Base-by-base conservation (phyloP, 30 jellyfish, hydroid and myxozoan genomes). In the Cassiopea andromeda region DNA sequence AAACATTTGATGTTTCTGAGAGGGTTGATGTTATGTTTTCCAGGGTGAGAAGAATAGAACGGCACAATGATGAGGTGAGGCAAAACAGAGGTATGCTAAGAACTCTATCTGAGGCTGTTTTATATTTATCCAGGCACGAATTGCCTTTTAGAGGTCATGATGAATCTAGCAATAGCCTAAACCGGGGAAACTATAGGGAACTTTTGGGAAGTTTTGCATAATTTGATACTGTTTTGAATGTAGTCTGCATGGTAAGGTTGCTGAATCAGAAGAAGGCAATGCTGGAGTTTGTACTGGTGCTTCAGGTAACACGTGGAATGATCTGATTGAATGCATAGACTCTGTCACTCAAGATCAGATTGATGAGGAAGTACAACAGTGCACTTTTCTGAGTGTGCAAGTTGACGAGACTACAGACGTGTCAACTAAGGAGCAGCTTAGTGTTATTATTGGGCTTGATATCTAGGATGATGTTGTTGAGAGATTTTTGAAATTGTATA, bases 341-440 rank as follows among this genome's bases (percentile, higher is more conserved):
- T 27, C 38, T 27, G 38, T 27, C 38, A 27, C 38, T 27, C 38
- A 27, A 27, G 38, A 27, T 27, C 38, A 27, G 38, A 27, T 27
- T 27, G 38, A 27, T 27, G 38, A 27, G 38, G 38, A 27, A 27
- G 38, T 27, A 27, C 38, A 27, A 27, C 38, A 27, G 38, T 27
- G 38, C 38, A 27, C 38, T 27, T 27, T 27, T 27, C 38, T 27
- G 38, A 27, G 38, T 27, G 38, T 27, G 38, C 38, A 27, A 73
- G 80, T 85, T 74, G 93, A 85, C 44, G 93, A 73, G 60, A 74
- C 93, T 15, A 85, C 93, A 18, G 93, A 85, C 80, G 87, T 85
- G 18, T 70, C 93, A 13, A 70, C 80, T 4, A 72, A 74, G 46
- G 87, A 27, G 38, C 38, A 27, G 38, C 38, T 27, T 27, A 27